A percentile compares a stretch with the other conserved stretches of the same genome.
Evolutionary conservation across 2,888 invertebrate genomes (phyloP).

Genomic region (Trachelus troglodyta): DNA sequence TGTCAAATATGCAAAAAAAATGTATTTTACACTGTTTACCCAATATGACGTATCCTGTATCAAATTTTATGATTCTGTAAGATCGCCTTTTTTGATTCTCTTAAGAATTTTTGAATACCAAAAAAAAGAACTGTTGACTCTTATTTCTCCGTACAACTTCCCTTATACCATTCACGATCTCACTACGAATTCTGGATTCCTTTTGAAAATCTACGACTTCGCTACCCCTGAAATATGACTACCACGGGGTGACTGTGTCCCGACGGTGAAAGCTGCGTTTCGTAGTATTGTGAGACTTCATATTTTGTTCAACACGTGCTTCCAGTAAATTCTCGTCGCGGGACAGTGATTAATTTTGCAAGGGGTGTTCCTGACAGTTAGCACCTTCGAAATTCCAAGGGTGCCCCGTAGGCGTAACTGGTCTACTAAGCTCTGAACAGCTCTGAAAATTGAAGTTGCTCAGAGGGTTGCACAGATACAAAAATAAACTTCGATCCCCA

Average conservation of each 20-base stretch:
- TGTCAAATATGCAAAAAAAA: neutral
- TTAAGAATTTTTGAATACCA: neutral
- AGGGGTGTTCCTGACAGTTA: neutral
- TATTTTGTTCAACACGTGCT: neutral
- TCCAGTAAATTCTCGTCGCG: neutral
- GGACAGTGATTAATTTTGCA: neutral
- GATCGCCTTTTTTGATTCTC: neutral
- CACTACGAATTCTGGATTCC: neutral
- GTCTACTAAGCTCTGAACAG: neutral
- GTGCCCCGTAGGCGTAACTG: neutral
- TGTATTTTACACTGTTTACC: too few species aligned
- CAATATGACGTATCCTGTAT: neutral
- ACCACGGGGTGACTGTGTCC: neutral
- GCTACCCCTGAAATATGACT: neutral
- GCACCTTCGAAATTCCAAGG: neutral
- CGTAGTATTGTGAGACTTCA: neutral
- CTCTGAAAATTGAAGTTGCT: neutral
- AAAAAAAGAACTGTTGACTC: neutral
- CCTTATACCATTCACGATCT: neutral
- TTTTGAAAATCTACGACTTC: neutral
- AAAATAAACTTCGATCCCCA: neutral
- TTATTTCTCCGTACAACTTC: neutral
- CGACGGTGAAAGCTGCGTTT: neutral
- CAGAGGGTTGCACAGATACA: neutral
- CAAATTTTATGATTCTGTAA: neutral